A percentile compares a stretch with the other conserved stretches of the same genome.
Conservation (phyloP, 2,797 vertebrate species). For the Sardinella longiceps region DNA sequence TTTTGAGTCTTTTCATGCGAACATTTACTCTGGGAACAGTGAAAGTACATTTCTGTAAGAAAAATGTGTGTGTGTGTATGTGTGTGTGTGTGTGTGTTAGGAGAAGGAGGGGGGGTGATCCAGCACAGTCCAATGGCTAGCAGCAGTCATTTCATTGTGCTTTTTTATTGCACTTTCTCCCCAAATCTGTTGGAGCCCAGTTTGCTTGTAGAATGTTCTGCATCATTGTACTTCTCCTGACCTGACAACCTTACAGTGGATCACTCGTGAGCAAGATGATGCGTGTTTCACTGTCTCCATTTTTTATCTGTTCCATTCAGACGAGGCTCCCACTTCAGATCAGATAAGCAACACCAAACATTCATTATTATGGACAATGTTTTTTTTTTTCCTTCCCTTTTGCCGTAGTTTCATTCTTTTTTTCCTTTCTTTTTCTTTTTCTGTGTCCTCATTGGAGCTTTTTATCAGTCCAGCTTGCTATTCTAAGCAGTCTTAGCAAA, state of each 20-base stretch:
- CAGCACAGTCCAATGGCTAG: background rate
- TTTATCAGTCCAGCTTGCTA: background rate
- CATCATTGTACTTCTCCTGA: background rate
- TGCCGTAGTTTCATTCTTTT: background rate
- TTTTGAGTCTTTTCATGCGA: background rate
- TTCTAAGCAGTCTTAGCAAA: background rate
- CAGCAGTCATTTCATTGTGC: background rate
- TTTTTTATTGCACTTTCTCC: background rate
- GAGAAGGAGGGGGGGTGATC: too few relatives aligned
- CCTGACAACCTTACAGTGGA: constrained; percentile 1
- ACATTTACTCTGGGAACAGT: background rate
- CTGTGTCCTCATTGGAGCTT: background rate
- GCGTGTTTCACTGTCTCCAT: background rate
- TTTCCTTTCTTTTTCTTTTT: background rate
- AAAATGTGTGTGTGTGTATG: too few relatives aligned
- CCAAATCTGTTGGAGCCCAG: background rate
- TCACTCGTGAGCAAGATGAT: background rate
- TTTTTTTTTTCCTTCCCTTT: background rate
- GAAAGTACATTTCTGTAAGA: background rate
- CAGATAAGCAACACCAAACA: constrained; percentile 3
- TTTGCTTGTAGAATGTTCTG: background rate
- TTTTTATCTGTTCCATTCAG: background rate
- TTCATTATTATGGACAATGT: background rate
- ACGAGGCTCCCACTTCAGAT: background rate
- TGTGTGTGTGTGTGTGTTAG: too few relatives aligned